A percentile compares a stretch with the other conserved stretches of the same genome.
Evolutionary conservation across 1,140 invertebrate genomes (phyloP).

Genomic region (Drosophila funebris): DNA sequence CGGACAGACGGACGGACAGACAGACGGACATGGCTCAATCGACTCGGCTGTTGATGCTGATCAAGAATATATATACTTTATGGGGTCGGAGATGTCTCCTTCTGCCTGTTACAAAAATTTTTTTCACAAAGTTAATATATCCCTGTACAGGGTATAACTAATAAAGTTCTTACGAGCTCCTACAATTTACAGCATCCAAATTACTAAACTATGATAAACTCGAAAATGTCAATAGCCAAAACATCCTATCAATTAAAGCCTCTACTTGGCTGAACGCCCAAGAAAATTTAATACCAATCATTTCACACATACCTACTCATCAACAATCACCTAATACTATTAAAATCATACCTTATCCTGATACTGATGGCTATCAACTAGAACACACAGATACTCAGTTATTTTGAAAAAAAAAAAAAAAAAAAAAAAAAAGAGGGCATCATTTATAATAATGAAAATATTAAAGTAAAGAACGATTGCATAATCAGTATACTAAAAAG

Average conservation of each 20-base stretch:
- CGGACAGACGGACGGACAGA: too few species aligned
- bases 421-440: background rate
- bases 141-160: too few species aligned
- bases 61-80: too few species aligned
- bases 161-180: background rate
- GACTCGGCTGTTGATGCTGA: too few species aligned
- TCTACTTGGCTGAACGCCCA: background rate
- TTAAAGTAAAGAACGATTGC: background rate
- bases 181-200: background rate
- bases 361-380: background rate
- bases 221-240: background rate
- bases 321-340: background rate
- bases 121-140: too few species aligned
- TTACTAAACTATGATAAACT: background rate
- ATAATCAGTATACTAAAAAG: background rate
- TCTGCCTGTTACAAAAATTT: too few species aligned
- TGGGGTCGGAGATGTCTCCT: too few species aligned
- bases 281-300: background rate
- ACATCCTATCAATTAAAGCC: slow-evolving; percentile 2
- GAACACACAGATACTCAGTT: background rate
- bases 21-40: too few species aligned
- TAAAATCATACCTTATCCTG: background rate
- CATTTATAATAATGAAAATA: background rate
- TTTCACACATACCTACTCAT: slow-evolving; percentile 5
- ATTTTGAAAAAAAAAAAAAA: too few species aligned